A percentile compares a stretch with the other conserved stretches of the same genome.
Evolutionary conservation across 2,888 invertebrate genomes (phyloP).

Genomic region (Aphrophora alni): DNA sequence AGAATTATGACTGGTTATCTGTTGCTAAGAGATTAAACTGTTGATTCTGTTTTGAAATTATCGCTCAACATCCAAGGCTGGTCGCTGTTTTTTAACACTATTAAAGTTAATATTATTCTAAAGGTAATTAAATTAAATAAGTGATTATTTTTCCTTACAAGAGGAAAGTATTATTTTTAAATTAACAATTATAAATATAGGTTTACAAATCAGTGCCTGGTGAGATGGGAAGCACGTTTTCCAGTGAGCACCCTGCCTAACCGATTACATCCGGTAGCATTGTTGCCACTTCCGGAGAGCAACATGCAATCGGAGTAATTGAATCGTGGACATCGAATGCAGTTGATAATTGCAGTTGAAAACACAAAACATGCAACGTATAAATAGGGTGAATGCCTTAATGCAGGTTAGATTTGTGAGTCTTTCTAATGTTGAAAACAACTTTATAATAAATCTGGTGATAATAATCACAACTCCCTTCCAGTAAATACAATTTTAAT

Average conservation of each 20-base stretch:
- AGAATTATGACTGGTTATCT: too few species aligned
- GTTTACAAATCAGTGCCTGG: neutral
- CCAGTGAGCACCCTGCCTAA: neutral
- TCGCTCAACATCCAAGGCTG: too few species aligned
- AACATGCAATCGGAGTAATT: neutral
- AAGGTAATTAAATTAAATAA: neutral
- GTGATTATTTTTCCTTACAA: neutral
- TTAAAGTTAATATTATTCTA: too few species aligned
- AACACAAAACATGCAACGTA: neutral
- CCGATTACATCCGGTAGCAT: neutral
- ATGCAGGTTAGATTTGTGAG: too few species aligned
- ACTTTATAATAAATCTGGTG: too few species aligned
- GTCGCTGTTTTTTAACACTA: too few species aligned
- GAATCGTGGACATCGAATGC: conserved; percentile 9
- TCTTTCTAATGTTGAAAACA: too few species aligned
- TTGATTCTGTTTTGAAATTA: too few species aligned
- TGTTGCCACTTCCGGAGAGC: neutral
- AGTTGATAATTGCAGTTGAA: neutral
- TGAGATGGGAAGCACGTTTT: neutral
- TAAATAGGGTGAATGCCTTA: too few species aligned
- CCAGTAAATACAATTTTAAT: too few species aligned
- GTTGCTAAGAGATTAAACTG: too few species aligned
- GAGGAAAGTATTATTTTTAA: neutral
- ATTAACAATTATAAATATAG: neutral
- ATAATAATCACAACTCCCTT: too few species aligned